Evolutionary conservation across 2,888 invertebrate genomes (phyloP), one percentile per base, ranked within the genome.

Genomic region (Polydesmus complanatus): DNA sequence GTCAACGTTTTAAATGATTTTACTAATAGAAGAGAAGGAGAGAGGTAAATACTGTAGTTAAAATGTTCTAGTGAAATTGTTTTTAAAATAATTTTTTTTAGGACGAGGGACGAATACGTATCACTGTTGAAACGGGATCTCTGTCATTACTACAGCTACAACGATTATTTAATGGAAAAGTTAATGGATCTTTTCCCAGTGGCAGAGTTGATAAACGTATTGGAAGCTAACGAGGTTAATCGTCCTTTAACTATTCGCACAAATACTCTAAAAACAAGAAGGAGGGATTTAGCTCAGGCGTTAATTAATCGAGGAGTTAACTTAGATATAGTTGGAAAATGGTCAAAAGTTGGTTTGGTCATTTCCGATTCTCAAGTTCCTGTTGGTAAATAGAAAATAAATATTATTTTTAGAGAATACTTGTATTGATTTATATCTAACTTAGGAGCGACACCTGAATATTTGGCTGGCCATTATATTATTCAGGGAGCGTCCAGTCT

Each of bases 331-430:
- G 82, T 98, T 61, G 97, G 95, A 3, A 92, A 95, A 74, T 99
- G 98, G 98, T 92, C 94, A 55, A 97, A 95, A 78, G 91, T 96
- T 22, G 98, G 98, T 14, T 78, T 99, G 37, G 94, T 98, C 1
- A 82, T 99, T 8, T 99, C 93, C 73, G 93, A 89, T 66, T 87
- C 96, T 0, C 90, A 93, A 70, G 95, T 98, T 0, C 96, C 97
- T 0, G 79, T 98, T 68, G 97, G 96, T 76, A 63, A 67, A 71
- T 27, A 63, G 25, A 26, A 8, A 19, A 19, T 54, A 25, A 25
- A 11, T 23, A 14, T 54, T 25, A 5, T 23, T n/a, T 54, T 3
- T 25, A 55, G 3, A 3, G 11, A 37, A 65, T 68, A 1, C 66
- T n/a, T n/a, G n/a, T n/a, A n/a, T n/a, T 68, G 8, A 62, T 68